Conservation (phyloP, 2,113 vertebrate genomes). For the Sinocyclocheilus maitianheensis region DNA sequence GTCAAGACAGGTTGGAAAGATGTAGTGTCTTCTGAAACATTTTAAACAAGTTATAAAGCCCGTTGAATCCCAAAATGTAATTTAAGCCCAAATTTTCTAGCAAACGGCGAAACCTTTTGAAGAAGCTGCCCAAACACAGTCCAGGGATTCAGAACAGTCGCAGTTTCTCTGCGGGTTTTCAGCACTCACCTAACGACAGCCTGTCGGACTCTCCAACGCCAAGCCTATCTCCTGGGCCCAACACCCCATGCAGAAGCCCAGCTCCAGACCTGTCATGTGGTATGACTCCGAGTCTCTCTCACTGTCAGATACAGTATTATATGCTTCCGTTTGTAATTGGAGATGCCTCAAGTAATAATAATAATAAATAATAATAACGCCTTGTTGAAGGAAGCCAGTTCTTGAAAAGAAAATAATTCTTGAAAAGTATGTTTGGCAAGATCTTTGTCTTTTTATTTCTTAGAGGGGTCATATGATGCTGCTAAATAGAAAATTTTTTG, state of each 20-base stretch:
- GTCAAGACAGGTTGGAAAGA: conserved; percentile 82
- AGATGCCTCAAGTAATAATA: background rate
- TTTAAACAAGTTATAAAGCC: background rate
- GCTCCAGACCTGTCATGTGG: conserved; percentile 85
- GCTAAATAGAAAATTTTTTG: too few species aligned
- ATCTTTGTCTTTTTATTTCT: too few species aligned
- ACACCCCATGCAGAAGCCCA: conserved; percentile 83
- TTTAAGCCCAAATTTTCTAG: conserved; percentile 37
- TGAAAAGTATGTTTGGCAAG: too few species aligned
- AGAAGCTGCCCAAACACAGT: conserved; percentile 89
- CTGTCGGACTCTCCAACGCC: conserved; percentile 88
- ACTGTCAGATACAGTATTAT: background rate
- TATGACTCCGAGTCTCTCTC: conserved; percentile 16
- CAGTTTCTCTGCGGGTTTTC: conserved; percentile 91
- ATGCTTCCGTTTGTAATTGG: background rate
- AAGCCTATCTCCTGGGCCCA: conserved; percentile 85
- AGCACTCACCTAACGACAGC: conserved; percentile 91
- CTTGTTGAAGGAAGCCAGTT: background rate
- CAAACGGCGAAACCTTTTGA: conserved; percentile 83
- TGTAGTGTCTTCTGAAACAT: background rate
- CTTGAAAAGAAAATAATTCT: background rate
- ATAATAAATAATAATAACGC: background rate
- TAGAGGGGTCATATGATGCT: too few species aligned
- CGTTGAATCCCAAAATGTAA: background rate
- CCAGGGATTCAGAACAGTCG: conserved; percentile 87